Evolutionary conservation across 2,888 invertebrate species (phyloP).

Genomic region (Andrena dorsata): DNA sequence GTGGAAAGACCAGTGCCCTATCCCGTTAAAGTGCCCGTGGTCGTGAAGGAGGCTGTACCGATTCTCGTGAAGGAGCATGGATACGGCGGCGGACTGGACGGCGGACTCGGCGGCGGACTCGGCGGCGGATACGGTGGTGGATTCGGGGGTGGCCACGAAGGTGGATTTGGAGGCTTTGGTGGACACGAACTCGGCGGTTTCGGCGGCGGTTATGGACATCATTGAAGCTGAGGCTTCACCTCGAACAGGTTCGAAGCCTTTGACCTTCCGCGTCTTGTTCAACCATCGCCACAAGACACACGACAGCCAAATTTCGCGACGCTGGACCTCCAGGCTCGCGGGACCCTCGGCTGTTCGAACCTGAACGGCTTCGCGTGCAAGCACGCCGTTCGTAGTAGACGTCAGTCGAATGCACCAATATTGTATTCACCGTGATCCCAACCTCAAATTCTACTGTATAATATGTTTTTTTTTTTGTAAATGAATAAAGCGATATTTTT

Average conservation of each 20-base stretch:
- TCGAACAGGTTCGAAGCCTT: constrained; percentile 34
- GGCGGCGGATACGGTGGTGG: constrained; percentile 35
- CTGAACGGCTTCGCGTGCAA: constrained; percentile 11
- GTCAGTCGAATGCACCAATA: constrained; percentile 61
- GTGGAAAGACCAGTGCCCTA: constrained; percentile 78
- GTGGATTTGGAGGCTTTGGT: constrained; percentile 50
- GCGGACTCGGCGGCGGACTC: constrained; percentile 60
- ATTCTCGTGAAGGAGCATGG: constrained; percentile 75
- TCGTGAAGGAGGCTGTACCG: constrained; percentile 78
- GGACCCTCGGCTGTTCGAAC: constrained; percentile 1
- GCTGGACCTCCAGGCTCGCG: constrained; percentile 12
- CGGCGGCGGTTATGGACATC: constrained; percentile 63
- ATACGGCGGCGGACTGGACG: constrained; percentile 62
- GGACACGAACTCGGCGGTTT: constrained; percentile 69
- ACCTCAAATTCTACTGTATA: constrained; percentile 67
- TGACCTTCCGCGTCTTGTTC: constrained; percentile 47
- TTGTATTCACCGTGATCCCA: constrained; percentile 68
- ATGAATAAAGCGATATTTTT: constrained; percentile 73
- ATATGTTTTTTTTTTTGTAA: constrained; percentile 58
- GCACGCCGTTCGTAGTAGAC: constrained; percentile 34
- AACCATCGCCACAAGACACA: constrained; percentile 12
- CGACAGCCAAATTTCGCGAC: constrained; percentile 14
- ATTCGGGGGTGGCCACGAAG: constrained; percentile 49
- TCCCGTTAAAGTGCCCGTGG: constrained; percentile 79
- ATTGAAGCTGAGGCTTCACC: constrained; percentile 52